Percentiles rank a stretch among this genome's conserved stretches.
phyloP scores from a whole-genome alignment of 2,888 invertebrate species.

The Drosophila subsilvestris region DNA sequence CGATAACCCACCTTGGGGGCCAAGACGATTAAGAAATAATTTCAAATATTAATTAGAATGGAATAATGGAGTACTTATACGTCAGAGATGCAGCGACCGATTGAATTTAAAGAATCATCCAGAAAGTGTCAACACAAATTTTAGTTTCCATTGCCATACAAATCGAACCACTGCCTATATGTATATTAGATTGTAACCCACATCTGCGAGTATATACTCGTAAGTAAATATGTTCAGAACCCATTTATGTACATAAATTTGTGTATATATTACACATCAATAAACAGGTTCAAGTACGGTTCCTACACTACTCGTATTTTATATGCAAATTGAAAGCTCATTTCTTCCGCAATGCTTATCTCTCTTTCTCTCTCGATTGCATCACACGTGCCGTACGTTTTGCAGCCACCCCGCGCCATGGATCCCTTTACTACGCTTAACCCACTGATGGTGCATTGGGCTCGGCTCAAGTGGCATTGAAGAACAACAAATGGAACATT shows the following conservation, averaged over 20 bases:
- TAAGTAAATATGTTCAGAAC: not conserved
- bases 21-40: constrained; percentile 7
- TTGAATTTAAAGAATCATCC: not conserved
- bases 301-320: constrained; percentile 6
- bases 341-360: constrained; percentile 45
- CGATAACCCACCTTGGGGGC: constrained; percentile 16
- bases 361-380: constrained; percentile 2
- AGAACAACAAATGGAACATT: not conserved
- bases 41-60: constrained; percentile 1
- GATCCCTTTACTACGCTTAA: constrained; percentile 21
- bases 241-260: not conserved
- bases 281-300: constrained; percentile 15
- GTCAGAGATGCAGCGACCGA: not conserved
- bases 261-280: constrained; percentile 5
- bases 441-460: constrained; percentile 8
- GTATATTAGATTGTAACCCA: constrained; percentile 12
- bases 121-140: not conserved
- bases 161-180: not conserved
- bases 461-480: not conserved
- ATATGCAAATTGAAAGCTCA: constrained; percentile 37
- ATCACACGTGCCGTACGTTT: constrained; percentile 9
- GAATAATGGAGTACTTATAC: no score
- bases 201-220: not conserved
- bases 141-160: not conserved
- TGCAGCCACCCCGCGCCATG: not conserved